Evolutionary conservation across 1,140 invertebrate genomes (phyloP).

Genomic region (Pachypeltis micranthus): DNA sequence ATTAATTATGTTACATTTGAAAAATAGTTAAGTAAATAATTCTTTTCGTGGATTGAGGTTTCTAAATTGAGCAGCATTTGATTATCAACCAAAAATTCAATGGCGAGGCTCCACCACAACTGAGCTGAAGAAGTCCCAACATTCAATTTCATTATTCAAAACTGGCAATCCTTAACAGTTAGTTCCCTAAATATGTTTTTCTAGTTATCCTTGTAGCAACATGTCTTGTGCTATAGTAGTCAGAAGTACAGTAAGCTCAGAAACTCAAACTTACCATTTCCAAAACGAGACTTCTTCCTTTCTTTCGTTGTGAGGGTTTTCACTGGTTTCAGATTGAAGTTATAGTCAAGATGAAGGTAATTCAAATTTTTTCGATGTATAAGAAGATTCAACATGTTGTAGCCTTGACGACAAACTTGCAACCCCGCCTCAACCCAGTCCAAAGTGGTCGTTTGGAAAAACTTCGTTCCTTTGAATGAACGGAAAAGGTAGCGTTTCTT

Average conservation of each 20-base stretch:
- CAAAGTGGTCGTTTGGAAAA: constrained; percentile 97
- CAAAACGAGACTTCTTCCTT: constrained; percentile 97
- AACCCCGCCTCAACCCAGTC: constrained; percentile 99
- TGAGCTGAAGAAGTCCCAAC: no score
- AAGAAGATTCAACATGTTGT: constrained; percentile 98
- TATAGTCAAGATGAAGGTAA: constrained; percentile 98
- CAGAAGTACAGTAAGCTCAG: neutral
- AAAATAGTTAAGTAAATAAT: no score
- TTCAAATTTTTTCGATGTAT: constrained; percentile 99
- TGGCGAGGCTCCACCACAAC: no score
- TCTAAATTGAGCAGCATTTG: no score
- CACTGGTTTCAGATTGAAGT: constrained; percentile 99
- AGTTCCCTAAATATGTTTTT: no score
- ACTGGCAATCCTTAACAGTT: no score
- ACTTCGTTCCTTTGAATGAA: constrained; percentile 99
- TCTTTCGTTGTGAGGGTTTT: constrained; percentile 99
- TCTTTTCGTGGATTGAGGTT: no score
- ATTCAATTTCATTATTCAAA: no score
- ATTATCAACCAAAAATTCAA: no score
- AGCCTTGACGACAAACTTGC: constrained; percentile 96
- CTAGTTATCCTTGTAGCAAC: neutral
- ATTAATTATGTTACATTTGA: constrained; percentile 5
- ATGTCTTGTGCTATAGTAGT: neutral
- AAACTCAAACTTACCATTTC: constrained; percentile 68
- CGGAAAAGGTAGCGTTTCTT: constrained; percentile 97